phyloP scores from a whole-genome alignment of 2,797 vertebrate genomes.

The Catharus ustulatus region DNA sequence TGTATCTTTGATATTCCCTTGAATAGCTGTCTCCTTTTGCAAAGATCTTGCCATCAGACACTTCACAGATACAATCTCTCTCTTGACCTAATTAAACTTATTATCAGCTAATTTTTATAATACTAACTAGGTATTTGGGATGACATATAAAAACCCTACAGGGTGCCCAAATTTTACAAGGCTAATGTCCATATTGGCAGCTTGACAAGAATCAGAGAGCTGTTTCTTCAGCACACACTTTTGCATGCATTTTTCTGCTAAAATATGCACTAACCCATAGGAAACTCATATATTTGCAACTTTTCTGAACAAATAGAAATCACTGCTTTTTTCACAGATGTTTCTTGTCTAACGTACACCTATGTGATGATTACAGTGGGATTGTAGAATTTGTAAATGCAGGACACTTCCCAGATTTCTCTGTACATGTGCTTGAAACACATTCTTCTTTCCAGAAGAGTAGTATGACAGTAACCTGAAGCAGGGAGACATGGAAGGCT shows the following conservation, averaged over 20 bases:
- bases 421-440: neutral
- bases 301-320: neutral
- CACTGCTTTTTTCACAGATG: neutral
- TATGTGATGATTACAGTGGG: neutral
- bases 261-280: neutral
- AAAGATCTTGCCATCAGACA: neutral
- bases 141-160: slow-evolving; percentile 26
- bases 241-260: neutral
- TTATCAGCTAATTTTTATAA: slow-evolving; percentile 29
- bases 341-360: neutral
- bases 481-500: neutral
- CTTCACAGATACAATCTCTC: slow-evolving; percentile 1
- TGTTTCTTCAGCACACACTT: slow-evolving; percentile 5
- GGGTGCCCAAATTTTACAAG: slow-evolving; percentile 1
- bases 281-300: neutral
- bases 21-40: neutral
- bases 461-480: neutral
- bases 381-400: neutral
- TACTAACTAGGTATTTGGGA: neutral
- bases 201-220: neutral
- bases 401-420: neutral
- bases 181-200: neutral
- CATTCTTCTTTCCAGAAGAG: neutral
- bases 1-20: slow-evolving; percentile 23
- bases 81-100: slow-evolving; percentile 41